Evolutionary conservation across 1,140 invertebrate species (phyloP), one percentile per base, ranked within the genome.

Genomic region (Drosophila pachea): DNA sequence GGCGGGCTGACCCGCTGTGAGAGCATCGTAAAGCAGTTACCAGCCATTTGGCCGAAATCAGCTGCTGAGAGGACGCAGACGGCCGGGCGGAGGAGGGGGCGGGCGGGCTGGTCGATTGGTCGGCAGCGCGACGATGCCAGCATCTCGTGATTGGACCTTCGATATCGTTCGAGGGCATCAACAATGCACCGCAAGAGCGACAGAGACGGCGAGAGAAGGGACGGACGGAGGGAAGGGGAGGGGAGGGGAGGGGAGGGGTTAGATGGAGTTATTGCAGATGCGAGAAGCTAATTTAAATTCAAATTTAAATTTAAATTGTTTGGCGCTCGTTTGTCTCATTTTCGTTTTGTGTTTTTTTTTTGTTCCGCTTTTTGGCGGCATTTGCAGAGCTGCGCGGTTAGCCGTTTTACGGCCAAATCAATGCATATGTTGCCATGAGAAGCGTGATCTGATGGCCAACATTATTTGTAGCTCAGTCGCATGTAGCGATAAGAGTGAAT

Each of bases 201-300:
- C 36, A 42, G 54, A 42, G 61, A n/a, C 4, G 29, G 9, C 9
- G n/a, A n/a, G 42, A 31, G 40, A 12, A 14, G 4, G 32, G 8
- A 29, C n/a, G n/a, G n/a, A n/a, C n/a, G n/a, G 35, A 8, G 35
- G 14, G 0, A 5, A 32, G 7, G 12, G 14, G n/a, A n/a, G 42
- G 3, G 31, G 32, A 5, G n/a, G 14, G n/a, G 33, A 4, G 2
- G 0, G 14, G 35, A 4, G 9, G 36, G 5, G n/a, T n/a, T n/a
- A n/a, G n/a, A n/a, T n/a, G 60, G 5, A n/a, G 36, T 54, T 73
- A 60, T 76, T 73, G 76, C 73, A 69, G 67, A 67, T 58, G 63
- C 45, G 48, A 61, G 69, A 52, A 71, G 70, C 76, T 86, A 86
- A 86, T 86, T 86, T 86, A 81, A 84, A 86, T 77, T 84, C 73